Base-by-base conservation (phyloP, 2,113 vertebrate genomes). In the Hippocampus comes region DNA sequence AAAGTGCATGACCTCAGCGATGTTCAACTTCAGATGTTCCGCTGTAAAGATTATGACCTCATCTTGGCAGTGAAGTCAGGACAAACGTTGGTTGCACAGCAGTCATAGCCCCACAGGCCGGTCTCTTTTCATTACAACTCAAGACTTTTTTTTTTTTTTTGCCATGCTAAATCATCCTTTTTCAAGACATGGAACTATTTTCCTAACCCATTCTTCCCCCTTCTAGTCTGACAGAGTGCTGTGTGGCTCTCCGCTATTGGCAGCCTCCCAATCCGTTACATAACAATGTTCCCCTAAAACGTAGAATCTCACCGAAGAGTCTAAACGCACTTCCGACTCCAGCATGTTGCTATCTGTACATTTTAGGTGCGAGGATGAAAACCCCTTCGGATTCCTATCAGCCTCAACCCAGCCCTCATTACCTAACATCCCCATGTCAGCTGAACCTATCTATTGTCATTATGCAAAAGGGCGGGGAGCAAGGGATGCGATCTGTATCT, bases 271-370 rank as follows among this genome's bases (percentile, higher is more conserved):
- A 4, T 41, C 57, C 27, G 74, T 93, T 93, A 88, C 84, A 91
- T 93, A 93, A 93, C 85, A 76, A 66, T n/a, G 81, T 70, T 81
- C 83, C 77, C 80, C 74, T 84, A 81, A 84, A 87, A 79, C 57
- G 41, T 60, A 66, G 25, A 68, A 71, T 75, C 67, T 61, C 15
- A 9, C 75, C 2, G 15, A 43, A 12, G 18, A 63, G 41, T 63
- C 61, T 41, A n/a, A 46, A 21, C 11, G n/a, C 64, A 5, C 42
- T 27, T 65, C 63, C 23, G 41, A 65, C 46, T 30, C 9, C 14
- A 12, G 67, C 18, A 15, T 38, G 18, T 14, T 21, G 63, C 42
- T 23, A 42, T 66, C 27, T 27, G 42, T 3, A 25, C 25, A 48
- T 48, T 25, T 48, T 9, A 17, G 17, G 21, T 42, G 3, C 3